Conservation (phyloP, 2,113 vertebrate species). For the Chaetodon trifascialis region DNA sequence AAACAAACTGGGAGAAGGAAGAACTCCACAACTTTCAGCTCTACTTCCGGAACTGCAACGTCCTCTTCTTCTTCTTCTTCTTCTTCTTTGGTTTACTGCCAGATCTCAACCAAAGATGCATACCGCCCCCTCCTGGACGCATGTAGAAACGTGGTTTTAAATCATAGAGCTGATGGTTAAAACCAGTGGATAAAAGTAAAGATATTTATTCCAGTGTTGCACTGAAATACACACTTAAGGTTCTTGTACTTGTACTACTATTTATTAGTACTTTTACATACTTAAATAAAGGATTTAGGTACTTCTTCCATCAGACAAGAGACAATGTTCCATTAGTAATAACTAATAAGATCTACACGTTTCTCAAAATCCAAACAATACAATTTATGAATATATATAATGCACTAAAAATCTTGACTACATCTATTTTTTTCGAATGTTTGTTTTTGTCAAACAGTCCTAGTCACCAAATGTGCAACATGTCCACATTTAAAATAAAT, state of each 20-base stretch:
- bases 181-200: neutral
- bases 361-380: too few relatives aligned
- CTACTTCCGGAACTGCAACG: constrained; percentile 31
- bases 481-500: neutral
- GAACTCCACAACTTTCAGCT: constrained; percentile 5
- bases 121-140: constrained; percentile 14
- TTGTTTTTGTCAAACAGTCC: neutral
- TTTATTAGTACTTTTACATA: too few relatives aligned
- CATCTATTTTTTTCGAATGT: neutral
- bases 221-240: neutral
- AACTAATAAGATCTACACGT: too few relatives aligned
- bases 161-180: neutral
- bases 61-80: neutral
- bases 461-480: neutral
- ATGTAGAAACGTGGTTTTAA: neutral
- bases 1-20: constrained; percentile 55
- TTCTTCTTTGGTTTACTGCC: neutral
- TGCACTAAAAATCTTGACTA: neutral
- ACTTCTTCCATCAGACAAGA: too few relatives aligned
- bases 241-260: neutral
- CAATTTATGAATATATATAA: too few relatives aligned
- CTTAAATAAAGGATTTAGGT: too few relatives aligned
- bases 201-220: neutral
- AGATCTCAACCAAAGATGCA: neutral
- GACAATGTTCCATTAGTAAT: too few relatives aligned